phyloP scores from a whole-genome alignment of 2,888 invertebrate genomes.

The Conus canariensis region DNA sequence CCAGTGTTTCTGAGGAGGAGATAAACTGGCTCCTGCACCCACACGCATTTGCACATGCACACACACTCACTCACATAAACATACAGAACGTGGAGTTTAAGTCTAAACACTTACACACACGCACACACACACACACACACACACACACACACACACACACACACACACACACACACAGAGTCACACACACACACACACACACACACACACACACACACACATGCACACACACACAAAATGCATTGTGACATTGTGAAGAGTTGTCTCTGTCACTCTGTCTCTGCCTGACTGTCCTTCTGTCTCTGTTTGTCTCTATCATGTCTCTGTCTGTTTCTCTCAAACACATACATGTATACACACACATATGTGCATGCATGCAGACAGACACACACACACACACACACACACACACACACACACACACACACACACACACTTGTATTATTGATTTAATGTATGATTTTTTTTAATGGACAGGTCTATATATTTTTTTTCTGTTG shows the following conservation, averaged over 20 bases:
- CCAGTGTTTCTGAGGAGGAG: too few relatives aligned
- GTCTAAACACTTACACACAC: background rate
- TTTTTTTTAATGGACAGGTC: background rate
- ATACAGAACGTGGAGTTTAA: too few relatives aligned
- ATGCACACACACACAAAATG: background rate
- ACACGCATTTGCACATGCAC: too few relatives aligned
- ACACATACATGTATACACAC: background rate
- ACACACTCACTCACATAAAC: too few relatives aligned
- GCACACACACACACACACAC: slow-evolving; percentile 13
- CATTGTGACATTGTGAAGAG: too few relatives aligned
- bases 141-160: background rate
- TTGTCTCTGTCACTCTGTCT: background rate
- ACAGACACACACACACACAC: background rate
- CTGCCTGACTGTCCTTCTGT: background rate
- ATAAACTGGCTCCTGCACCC: too few relatives aligned
- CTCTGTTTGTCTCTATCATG: background rate
- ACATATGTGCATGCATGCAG: background rate
- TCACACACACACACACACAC: background rate
- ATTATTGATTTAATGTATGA: background rate
- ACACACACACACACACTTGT: background rate
- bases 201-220: slow-evolving; percentile 20
- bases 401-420: slow-evolving; percentile 8
- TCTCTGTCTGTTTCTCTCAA: background rate
- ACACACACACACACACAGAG: background rate
- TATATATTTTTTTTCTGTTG: too few relatives aligned